A percentile compares a stretch with the other conserved stretches of the same genome.
phyloP scores from a whole-genome alignment of 30 jellyfish, hydroid and myxozoan genomes.

The Hydractinia echinata region DNA sequence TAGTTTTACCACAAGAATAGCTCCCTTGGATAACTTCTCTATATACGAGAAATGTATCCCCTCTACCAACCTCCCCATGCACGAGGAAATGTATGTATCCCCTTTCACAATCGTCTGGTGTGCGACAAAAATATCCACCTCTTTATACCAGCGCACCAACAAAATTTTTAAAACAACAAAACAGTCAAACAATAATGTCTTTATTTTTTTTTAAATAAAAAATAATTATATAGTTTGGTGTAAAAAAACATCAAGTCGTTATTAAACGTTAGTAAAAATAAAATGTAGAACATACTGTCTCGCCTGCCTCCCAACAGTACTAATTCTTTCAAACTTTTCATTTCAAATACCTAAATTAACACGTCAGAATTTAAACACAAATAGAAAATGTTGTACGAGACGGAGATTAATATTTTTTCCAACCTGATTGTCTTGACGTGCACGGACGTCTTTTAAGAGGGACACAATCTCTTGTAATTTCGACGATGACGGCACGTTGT shows the following conservation, averaged over 20 bases:
- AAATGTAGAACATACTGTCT: background rate
- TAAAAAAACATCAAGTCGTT: too few species aligned
- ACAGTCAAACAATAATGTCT: too few species aligned
- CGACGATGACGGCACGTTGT: constrained; percentile 27
- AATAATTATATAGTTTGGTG: too few species aligned
- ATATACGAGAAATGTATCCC: too few species aligned
- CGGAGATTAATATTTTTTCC: background rate
- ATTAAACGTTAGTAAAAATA: too few species aligned
- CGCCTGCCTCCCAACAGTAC: constrained; percentile 1
- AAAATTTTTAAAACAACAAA: background rate
- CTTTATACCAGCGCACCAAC: background rate
- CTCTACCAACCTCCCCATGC: too few species aligned
- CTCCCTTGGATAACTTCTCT: too few species aligned
- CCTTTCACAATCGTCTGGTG: too few species aligned
- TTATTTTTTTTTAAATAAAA: too few species aligned
- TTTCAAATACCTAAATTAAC: constrained; percentile 8
- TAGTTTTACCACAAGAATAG: too few species aligned
- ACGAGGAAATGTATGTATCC: too few species aligned
- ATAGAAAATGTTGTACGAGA: background rate
- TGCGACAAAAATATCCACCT: too few species aligned
- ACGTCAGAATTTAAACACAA: background rate
- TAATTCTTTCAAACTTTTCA: constrained; percentile 18
- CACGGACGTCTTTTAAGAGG: constrained; percentile 65
- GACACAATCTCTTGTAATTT: constrained; percentile 54
- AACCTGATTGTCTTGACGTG: constrained; percentile 72